Conservation (phyloP, 2,888 invertebrate species). For the Oegoconia quadripuncta region DNA sequence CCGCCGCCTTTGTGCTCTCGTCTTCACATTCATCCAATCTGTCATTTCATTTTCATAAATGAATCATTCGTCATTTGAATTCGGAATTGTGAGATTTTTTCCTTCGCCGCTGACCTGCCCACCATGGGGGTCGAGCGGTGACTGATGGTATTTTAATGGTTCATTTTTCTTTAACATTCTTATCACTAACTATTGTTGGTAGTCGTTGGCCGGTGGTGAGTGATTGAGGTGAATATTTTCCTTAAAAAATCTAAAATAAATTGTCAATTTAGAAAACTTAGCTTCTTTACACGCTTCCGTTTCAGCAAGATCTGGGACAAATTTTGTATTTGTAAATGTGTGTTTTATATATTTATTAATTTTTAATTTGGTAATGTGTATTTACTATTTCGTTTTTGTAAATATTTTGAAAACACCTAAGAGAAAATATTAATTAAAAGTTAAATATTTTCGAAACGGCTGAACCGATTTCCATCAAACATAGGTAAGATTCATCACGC, state of each 20-base stretch:
- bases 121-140: constrained; percentile 68
- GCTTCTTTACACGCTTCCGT: no score
- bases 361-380: no score
- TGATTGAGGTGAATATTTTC: constrained; percentile 24
- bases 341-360: no score
- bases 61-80: constrained; percentile 77
- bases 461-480: no score
- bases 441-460: no score
- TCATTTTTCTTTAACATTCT: constrained; percentile 76
- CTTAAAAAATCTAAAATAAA: background rate
- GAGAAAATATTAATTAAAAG: no score
- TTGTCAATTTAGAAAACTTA: constrained; percentile 3
- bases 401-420: no score
- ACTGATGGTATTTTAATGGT: constrained; percentile 77
- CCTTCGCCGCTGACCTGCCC: constrained; percentile 70
- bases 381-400: no score
- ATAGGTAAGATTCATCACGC: no score
- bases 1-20: constrained; percentile 50
- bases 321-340: no score
- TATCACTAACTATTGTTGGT: constrained; percentile 70
- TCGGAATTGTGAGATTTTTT: constrained; percentile 61
- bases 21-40: constrained; percentile 69
- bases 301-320: no score
- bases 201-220: constrained; percentile 38
- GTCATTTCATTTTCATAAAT: constrained; percentile 78